Percentiles rank a stretch among this genome's conserved stretches.
phyloP scores from a whole-genome alignment of 2,797 vertebrate genomes.

The Myiotriccus ornatus region DNA sequence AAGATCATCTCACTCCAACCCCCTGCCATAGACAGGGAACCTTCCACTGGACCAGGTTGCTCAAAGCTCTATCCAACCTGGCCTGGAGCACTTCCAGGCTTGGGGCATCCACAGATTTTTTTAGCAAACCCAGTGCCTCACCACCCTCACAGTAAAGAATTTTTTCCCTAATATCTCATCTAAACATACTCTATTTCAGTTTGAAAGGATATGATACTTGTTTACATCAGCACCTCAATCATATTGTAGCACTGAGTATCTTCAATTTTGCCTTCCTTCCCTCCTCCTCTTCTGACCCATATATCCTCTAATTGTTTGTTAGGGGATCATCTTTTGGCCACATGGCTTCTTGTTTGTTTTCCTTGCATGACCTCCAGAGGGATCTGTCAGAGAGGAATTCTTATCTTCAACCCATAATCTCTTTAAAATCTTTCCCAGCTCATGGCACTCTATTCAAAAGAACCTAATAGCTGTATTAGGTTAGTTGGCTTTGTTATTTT shows the following conservation, averaged over 20 bases:
- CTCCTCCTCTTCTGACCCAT: neutral
- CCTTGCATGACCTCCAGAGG: slow-evolving; percentile 15
- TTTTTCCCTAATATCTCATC: neutral
- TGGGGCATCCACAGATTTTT: neutral
- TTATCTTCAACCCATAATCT: slow-evolving; percentile 38
- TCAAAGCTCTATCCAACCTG: neutral
- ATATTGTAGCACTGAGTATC: neutral
- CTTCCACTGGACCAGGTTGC: neutral
- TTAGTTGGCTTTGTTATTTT: neutral
- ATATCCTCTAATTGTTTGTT: neutral
- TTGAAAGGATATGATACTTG: neutral
- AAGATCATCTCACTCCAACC: neutral
- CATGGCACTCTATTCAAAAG: neutral
- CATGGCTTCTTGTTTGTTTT: slow-evolving; percentile 11
- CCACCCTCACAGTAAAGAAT: neutral
- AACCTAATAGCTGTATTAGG: neutral
- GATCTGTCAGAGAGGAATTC: slow-evolving; percentile 29
- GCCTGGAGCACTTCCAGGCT: neutral
- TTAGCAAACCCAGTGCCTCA: neutral
- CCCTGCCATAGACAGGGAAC: neutral
- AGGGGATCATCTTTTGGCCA: slow-evolving; percentile 24
- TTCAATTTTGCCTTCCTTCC: neutral
- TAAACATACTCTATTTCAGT: neutral
- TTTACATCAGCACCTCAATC: neutral
- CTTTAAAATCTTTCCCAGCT: slow-evolving; percentile 34